Evolutionary conservation across 1,140 invertebrate species (phyloP).

Genomic region (Drosophila cardini): DNA sequence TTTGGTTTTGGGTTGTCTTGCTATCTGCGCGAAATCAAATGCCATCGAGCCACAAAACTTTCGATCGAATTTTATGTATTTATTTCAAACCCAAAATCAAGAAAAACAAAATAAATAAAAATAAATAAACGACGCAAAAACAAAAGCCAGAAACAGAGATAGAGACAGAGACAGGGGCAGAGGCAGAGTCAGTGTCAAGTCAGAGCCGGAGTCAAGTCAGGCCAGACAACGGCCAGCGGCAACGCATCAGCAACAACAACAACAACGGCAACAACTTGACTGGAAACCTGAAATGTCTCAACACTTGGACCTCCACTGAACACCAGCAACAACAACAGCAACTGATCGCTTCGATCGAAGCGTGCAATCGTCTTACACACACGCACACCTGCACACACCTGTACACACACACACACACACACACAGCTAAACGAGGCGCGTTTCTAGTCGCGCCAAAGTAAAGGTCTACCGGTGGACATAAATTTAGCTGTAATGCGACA

Average conservation of each 20-base stretch:
- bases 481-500: constrained; percentile 84
- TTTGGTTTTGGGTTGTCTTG: not conserved
- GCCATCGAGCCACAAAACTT: constrained; percentile 71
- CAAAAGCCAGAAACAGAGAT: constrained; percentile 13
- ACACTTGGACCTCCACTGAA: constrained; percentile 78
- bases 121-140: constrained; percentile 63
- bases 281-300: constrained; percentile 80
- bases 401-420: constrained; percentile 11
- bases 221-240: constrained; percentile 73
- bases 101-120: constrained; percentile 54
- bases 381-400: constrained; percentile 36
- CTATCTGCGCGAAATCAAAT: constrained; percentile 80
- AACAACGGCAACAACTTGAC: constrained; percentile 46
- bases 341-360: constrained; percentile 73
- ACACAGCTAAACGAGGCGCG: constrained; percentile 52
- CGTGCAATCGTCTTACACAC: constrained; percentile 70
- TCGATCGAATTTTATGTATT: constrained; percentile 80
- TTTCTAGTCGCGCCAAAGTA: constrained; percentile 80
- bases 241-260: constrained; percentile 69
- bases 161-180: not conserved
- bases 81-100: constrained; percentile 60
- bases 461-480: constrained; percentile 84
- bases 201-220: constrained; percentile 37
- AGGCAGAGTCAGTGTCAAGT: not conserved
- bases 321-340: constrained; percentile 62